A percentile compares a stretch with the other conserved stretches of the same genome.
These are phyloP conservation scores for Capromys pilorides DNA, from an alignment of 2,797 vertebrate species.

Conservation along the genomic window DNA sequence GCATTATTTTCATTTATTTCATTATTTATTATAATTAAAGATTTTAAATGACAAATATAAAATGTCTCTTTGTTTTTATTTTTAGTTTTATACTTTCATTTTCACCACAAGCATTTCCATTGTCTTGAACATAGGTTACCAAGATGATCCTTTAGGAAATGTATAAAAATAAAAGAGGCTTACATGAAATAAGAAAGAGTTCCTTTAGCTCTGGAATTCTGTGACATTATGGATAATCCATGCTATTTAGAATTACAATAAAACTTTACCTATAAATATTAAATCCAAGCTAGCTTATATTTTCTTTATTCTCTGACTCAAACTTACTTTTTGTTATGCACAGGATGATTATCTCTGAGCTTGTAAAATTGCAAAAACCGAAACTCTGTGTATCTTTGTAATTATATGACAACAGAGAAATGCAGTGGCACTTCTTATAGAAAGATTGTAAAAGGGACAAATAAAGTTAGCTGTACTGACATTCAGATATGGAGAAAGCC, in stretches of 20 bases:
- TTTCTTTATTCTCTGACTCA: background rate
- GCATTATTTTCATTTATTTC: background rate
- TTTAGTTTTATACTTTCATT: background rate
- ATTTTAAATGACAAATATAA: background rate
- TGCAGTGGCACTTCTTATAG: background rate
- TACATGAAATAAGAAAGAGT: background rate
- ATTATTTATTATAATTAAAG: background rate
- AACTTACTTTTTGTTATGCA: background rate
- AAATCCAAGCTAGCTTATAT: background rate
- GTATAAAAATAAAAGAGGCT: background rate
- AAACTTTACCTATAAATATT: background rate
- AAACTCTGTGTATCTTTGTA: background rate
- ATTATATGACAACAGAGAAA: background rate
- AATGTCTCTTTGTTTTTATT: background rate
- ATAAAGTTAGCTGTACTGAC: background rate
- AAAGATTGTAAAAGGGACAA: background rate
- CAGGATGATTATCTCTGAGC: background rate
- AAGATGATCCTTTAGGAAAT: background rate
- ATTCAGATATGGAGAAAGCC: background rate
- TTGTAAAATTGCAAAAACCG: constrained; percentile 26
- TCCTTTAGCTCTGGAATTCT: background rate
- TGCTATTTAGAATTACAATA: background rate
- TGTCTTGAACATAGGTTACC: background rate
- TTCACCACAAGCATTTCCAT: background rate
- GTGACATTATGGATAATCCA: background rate